These are phyloP conservation scores for Ceyx margarethae DNA, from an alignment of 2,113 vertebrate genomes.

Conservation along the genomic window DNA sequence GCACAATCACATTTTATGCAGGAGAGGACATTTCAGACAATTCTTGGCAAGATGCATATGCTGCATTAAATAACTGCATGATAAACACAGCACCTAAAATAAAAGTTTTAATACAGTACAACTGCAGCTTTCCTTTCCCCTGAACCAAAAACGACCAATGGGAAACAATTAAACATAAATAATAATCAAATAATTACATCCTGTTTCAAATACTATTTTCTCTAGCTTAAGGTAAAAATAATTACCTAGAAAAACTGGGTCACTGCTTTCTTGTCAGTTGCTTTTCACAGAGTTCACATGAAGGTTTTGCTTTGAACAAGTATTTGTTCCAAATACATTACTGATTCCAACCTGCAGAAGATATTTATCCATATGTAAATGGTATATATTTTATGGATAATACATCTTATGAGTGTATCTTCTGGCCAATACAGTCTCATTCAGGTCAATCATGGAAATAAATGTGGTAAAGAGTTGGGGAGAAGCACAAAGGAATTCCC, in stretches of 20 bases:
- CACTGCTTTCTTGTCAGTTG: background rate
- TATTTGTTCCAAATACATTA: background rate
- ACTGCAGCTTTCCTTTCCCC: background rate
- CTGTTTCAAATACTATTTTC: background rate
- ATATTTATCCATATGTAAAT: background rate
- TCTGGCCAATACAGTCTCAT: background rate
- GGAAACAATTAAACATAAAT: background rate
- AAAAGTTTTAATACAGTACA: background rate
- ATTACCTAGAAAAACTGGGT: background rate
- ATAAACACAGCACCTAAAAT: background rate
- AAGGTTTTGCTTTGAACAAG: background rate
- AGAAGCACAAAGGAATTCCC: accelerated
- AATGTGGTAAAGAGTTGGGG: background rate
- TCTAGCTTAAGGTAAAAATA: background rate
- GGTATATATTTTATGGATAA: background rate
- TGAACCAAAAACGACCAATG: background rate
- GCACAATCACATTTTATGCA: background rate
- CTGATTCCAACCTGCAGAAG: background rate
- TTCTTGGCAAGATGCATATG: background rate
- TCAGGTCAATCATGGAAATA: background rate
- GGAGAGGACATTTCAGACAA: background rate
- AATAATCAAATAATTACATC: background rate
- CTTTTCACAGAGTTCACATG: background rate
- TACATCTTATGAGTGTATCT: background rate
- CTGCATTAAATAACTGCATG: background rate